Evolutionary conservation across 2,888 invertebrate species (phyloP).

Genomic region (Yponomeuta sedellus): DNA sequence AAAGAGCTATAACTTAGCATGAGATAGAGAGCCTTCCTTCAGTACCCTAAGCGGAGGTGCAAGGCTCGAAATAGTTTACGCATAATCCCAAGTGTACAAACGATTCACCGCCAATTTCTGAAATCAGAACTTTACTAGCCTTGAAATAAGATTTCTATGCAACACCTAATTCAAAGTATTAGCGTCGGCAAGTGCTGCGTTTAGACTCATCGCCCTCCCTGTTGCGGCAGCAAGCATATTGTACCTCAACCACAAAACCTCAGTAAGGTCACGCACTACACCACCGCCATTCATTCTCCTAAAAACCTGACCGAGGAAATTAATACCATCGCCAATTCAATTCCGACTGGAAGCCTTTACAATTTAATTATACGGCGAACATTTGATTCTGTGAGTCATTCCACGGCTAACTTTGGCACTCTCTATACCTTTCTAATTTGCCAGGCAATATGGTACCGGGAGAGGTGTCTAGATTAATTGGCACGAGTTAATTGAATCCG

Average conservation of each 20-base stretch:
- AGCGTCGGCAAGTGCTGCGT: no score
- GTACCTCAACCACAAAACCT: not conserved
- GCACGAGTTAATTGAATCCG: constrained; percentile 9
- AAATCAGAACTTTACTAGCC: no score
- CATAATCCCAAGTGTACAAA: no score
- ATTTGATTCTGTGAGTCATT: constrained; percentile 31
- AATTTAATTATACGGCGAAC: constrained; percentile 50
- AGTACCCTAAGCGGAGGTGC: no score
- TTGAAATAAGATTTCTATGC: not conserved
- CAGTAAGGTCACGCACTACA: not conserved
- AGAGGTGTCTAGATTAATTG: constrained; percentile 9
- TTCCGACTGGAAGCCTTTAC: constrained; percentile 50
- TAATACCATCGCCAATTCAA: constrained; percentile 44
- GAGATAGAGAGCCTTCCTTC: no score
- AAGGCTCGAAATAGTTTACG: no score
- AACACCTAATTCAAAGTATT: no score
- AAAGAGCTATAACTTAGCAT: no score
- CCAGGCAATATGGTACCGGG: constrained; percentile 2
- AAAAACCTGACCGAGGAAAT: constrained; percentile 48
- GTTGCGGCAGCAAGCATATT: not conserved
- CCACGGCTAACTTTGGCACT: constrained; percentile 3
- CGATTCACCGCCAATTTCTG: no score
- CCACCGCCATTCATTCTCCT: constrained; percentile 41
- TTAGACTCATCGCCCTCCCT: not conserved
- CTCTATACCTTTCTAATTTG: not conserved